These are phyloP conservation scores for Drosophila eohydei DNA, from an alignment of 2,888 invertebrate species.

Conservation along the genomic window DNA sequence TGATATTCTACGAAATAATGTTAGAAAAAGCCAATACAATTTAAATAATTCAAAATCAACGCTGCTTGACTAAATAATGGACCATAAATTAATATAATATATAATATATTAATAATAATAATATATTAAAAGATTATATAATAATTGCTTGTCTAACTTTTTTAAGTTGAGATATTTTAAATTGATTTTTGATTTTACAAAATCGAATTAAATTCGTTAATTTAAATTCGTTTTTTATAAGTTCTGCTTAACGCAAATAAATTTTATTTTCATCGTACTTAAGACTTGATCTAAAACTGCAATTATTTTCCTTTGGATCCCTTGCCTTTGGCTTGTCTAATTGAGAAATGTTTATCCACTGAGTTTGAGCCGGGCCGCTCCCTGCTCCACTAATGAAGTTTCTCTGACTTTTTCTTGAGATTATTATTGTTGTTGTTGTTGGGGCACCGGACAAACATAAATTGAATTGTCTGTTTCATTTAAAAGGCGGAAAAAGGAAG, in stretches of 20 bases:
- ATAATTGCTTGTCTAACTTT: no score
- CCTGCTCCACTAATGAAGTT: slow-evolving; percentile 63
- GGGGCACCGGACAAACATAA: slow-evolving; percentile 55
- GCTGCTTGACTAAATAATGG: neutral
- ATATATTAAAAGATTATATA: no score
- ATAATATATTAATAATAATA: no score
- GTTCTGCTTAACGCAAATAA: no score
- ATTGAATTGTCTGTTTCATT: slow-evolving; percentile 81
- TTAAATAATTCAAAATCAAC: neutral
- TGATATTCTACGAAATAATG: neutral
- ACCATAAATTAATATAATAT: neutral
- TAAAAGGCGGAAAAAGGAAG: slow-evolving; percentile 71
- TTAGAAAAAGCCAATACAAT: neutral
- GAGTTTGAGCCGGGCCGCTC: slow-evolving; percentile 8
- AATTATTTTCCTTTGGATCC: neutral
- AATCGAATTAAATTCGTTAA: no score
- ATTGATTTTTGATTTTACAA: no score
- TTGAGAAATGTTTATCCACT: slow-evolving; percentile 34
- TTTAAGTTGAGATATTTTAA: no score
- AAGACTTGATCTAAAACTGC: neutral
- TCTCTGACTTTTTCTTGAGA: slow-evolving; percentile 44
- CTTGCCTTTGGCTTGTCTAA: slow-evolving; percentile 23
- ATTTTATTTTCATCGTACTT: neutral
- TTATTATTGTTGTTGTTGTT: slow-evolving; percentile 35
- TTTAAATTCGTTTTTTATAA: no score